phyloP scores from a whole-genome alignment of 2,113 vertebrate species.

The Melanerpes aurifrons region DNA sequence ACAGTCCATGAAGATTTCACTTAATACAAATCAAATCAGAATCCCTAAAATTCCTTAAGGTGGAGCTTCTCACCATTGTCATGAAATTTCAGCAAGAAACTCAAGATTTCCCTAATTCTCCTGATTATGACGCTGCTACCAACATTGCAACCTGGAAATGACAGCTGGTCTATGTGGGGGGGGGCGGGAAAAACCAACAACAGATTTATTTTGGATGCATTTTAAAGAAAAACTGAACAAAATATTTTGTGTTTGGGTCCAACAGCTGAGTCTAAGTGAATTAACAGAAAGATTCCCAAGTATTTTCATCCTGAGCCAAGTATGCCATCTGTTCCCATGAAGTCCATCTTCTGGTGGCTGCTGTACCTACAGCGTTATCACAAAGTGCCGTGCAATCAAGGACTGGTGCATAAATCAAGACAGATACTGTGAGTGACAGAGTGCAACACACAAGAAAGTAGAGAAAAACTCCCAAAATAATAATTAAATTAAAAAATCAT shows the following conservation, averaged over 20 bases:
- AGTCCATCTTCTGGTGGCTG: slow-evolving; percentile 6
- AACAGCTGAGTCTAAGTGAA: slow-evolving; percentile 17
- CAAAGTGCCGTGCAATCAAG: rapidly evolving
- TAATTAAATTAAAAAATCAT: background rate
- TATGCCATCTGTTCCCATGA: slow-evolving; percentile 30
- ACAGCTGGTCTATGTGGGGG: background rate
- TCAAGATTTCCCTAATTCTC: background rate
- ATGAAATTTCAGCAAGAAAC: background rate
- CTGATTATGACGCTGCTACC: background rate
- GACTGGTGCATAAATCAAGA: background rate
- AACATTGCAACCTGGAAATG: background rate
- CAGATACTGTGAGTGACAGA: background rate
- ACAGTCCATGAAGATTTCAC: background rate
- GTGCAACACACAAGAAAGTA: background rate
- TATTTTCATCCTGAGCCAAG: slow-evolving; percentile 40
- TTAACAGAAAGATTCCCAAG: background rate
- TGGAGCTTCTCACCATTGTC: background rate
- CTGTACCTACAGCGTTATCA: rapidly evolving
- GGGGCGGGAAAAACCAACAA: too few species aligned
- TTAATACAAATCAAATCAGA: background rate
- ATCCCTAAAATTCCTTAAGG: background rate
- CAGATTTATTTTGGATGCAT: background rate
- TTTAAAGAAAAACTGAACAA: background rate
- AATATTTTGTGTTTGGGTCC: background rate
- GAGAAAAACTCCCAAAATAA: background rate